Evolutionary conservation across 2,797 vertebrate genomes (phyloP).

Genomic region (Harpagifer antarcticus): DNA sequence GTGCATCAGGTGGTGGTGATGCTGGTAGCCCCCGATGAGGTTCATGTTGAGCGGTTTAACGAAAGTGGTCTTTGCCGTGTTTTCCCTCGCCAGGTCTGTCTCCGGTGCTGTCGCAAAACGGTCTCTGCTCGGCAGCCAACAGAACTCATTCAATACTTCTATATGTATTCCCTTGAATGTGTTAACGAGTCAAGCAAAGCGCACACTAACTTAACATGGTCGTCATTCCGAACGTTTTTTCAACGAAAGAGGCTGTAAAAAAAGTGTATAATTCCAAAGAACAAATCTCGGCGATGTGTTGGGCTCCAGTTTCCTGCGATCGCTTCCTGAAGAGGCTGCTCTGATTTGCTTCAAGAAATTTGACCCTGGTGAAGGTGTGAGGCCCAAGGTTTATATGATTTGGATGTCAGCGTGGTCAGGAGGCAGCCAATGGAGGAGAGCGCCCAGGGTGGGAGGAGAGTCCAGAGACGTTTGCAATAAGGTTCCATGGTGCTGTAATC

Average conservation of each 20-base stretch:
- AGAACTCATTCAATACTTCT: constrained; percentile 47
- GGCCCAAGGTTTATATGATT: constrained; percentile 80
- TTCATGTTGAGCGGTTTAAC: constrained; percentile 84
- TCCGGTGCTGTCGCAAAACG: constrained; percentile 48
- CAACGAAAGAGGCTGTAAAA: not conserved
- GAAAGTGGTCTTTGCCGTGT: constrained; percentile 8
- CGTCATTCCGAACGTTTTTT: constrained; percentile 8
- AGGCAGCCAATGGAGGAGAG: constrained; percentile 74
- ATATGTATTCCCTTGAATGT: constrained; percentile 3
- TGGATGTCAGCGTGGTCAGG: constrained; percentile 58
- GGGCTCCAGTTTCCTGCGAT: constrained; percentile 19
- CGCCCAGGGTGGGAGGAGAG: constrained; percentile 72
- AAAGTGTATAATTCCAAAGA: constrained; percentile 43
- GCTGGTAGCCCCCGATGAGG: constrained; percentile 94
- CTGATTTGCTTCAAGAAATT: constrained; percentile 62
- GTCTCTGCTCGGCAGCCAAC: constrained; percentile 29
- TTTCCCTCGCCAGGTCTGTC: constrained; percentile 12
- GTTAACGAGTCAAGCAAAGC: not conserved
- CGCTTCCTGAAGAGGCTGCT: constrained; percentile 35
- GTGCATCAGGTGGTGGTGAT: constrained; percentile 91
- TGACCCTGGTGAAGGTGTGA: constrained; percentile 73
- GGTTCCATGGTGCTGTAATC: constrained; percentile 50
- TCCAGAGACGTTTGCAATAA: constrained; percentile 46
- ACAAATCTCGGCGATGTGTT: not conserved
- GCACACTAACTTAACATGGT: constrained; percentile 39